Evolutionary conservation across 2,113 vertebrate species (phyloP), one percentile per base, ranked within the genome.

Genomic region (Phalacrocorax carbo): DNA sequence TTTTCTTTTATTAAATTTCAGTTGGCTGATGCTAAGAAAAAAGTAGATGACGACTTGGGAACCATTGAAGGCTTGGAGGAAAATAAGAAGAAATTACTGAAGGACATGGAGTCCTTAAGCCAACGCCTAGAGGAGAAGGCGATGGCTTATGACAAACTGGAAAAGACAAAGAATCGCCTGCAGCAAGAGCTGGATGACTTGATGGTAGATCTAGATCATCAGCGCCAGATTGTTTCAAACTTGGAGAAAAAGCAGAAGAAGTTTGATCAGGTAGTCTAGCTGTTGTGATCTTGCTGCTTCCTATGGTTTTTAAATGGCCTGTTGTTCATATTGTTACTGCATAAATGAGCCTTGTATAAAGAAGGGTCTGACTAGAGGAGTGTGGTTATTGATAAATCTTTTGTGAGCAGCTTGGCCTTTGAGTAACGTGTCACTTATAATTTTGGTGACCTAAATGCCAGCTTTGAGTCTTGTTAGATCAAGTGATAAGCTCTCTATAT

Each of bases 211-310:
- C 98, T 99, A 92, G 99, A 99, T 93, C 99, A 99, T 82, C 99
- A 99, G 94, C 98, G 99, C 73, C 99, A 99, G 97, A 99, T 99
- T 1, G 99, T 99, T 66, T 99, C 99, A 65, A 99, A 99, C 98
- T 84, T 99, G 95, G 99, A 99, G 97, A 99, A 99, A 94, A 99
- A 99, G 93, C 99, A 99, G 98, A 99, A 99, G 97, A 99, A 99
- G 95, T 99, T 99, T 66, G 99, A 99, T 92, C 99, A 99, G 99
- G 99, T 99, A 97, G 15, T 42, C 3, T 7, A 11, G 5, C 29
- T 60, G 25, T 29, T 70, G 38, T 29, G 65, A 22, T 10, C 52
- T 46, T 46, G n/a, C 30, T 78, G 3, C 2, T 70, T 40, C 44
- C 13, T 21, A 2, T 40, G 48, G 2, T 8, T 52, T 88, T 60